Base-by-base conservation (phyloP, 2,888 invertebrate genomes). In the Cryptosula pallasiana region DNA sequence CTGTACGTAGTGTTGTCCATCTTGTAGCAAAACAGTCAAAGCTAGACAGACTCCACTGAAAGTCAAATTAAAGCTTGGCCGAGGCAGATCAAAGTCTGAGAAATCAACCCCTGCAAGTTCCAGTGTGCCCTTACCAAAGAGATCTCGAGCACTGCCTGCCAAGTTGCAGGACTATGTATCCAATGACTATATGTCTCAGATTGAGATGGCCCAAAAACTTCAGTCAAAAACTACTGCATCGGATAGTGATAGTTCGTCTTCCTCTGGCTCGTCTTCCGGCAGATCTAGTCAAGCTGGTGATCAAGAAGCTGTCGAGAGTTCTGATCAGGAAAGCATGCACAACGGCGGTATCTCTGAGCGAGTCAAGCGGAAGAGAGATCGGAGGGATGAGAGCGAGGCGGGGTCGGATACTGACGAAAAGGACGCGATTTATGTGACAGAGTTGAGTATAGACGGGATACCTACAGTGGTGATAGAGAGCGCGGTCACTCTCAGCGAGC, bases 121-220 rank as follows among this genome's bases (percentile, higher is more conserved):
- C n/a, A n/a, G n/a, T n/a, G n/a, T n/a, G n/a, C n/a, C n/a, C 45
- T n/a, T 63, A 13, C 63, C 63, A 13, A 63, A 32, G 9, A 63
- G 63, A 27, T 16, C 9, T 5, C 2, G 63, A 63, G 34, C 20
- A 9, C 27, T 20, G 16, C 63, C 63, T 13, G 29, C 29, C 27
- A 63, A 34, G 32, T 27, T 63, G 5, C 20, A 63, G 32, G 63
- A 63, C 63, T 63, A 63, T 32, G 63, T 63, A 27, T 63, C 63
- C 1, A 63, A 27, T 27, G 63, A 63, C 29, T 63, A 63, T 32
- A 63, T 63, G 32, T 63, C 63, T 27, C 63, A 63, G 63, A 9
- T 63, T 16, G 63, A 63, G n/a, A 63, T 63, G n/a, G 63, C 63
- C 5, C 25, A 63, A 27, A 63, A 63, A 32, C 9, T 5, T 25